These are phyloP conservation scores for Rhynchonema sp. DNA, from an alignment of 2,888 invertebrate species.

Conservation along the genomic window DNA sequence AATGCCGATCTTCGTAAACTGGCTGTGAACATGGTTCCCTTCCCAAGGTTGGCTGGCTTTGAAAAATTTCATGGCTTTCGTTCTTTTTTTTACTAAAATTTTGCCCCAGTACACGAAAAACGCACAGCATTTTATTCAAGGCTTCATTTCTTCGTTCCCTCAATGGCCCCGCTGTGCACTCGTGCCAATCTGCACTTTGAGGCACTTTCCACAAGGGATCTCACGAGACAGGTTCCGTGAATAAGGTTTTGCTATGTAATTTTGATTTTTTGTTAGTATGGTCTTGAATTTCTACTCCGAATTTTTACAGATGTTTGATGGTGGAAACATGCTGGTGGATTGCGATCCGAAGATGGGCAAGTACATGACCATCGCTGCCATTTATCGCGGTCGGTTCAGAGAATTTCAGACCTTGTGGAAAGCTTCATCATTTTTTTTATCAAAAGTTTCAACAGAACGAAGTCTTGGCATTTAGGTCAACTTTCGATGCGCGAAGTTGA, in stretches of 20 bases:
- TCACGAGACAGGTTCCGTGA: not conserved
- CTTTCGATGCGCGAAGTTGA: not conserved
- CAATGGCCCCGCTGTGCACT: slow-evolving; percentile 34
- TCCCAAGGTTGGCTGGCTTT: not conserved
- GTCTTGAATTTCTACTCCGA: not conserved
- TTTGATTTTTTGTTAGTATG: not conserved
- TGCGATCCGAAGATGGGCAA: not conserved
- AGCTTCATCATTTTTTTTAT: too few species aligned
- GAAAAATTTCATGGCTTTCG: not conserved
- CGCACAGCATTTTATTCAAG: too few species aligned
- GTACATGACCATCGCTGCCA: not conserved
- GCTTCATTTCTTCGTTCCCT: slow-evolving; percentile 30
- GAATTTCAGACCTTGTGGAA: too few species aligned
- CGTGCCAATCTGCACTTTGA: not conserved
- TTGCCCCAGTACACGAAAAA: not conserved
- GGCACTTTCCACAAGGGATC: not conserved
- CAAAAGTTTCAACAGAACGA: not conserved
- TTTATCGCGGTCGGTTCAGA: not conserved
- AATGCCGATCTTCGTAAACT: slow-evolving; percentile 49
- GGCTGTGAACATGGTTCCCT: slow-evolving; percentile 3
- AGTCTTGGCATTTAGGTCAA: too few species aligned
- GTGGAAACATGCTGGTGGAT: not conserved
- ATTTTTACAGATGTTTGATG: not conserved
- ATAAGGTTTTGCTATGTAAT: not conserved
- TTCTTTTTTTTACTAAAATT: not conserved